phyloP scores from a whole-genome alignment of 2,113 vertebrate genomes.

The Azemiops feae region DNA sequence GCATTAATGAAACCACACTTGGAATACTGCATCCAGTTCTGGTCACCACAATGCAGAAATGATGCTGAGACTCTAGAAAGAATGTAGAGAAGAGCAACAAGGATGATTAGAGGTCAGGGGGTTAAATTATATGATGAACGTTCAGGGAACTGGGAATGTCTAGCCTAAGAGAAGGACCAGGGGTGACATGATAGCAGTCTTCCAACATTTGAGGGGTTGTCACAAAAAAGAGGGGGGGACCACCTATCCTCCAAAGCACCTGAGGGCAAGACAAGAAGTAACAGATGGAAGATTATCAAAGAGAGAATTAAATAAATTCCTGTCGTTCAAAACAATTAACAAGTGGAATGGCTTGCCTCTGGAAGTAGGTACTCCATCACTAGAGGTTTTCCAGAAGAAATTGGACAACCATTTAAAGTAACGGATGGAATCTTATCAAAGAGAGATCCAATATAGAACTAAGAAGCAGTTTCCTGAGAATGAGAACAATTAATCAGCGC shows the following conservation, averaged over 20 bases:
- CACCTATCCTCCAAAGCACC: not conserved
- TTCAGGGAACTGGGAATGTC: not conserved
- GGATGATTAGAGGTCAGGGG: too few species aligned
- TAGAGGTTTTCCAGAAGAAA: not conserved
- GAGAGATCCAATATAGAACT: not conserved
- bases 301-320: not conserved
- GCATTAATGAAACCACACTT: too few species aligned
- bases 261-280: not conserved
- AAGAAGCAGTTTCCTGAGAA: not conserved
- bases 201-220: not conserved
- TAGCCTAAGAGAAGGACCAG: not conserved
- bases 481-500: not conserved
- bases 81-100: too few species aligned
- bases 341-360: not conserved
- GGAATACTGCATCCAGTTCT: too few species aligned
- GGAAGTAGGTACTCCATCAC: not conserved
- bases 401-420: not conserved
- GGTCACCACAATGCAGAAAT: too few species aligned
- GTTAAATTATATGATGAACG: not conserved
- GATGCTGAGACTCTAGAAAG: too few species aligned
- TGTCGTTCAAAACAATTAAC: not conserved
- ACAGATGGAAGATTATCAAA: not conserved
- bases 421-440: not conserved
- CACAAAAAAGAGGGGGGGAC: not conserved
- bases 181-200: not conserved